A percentile compares a stretch with the other conserved stretches of the same genome.
phyloP scores from a whole-genome alignment of 2,888 invertebrate genomes.

The Oscheius sp. region DNA sequence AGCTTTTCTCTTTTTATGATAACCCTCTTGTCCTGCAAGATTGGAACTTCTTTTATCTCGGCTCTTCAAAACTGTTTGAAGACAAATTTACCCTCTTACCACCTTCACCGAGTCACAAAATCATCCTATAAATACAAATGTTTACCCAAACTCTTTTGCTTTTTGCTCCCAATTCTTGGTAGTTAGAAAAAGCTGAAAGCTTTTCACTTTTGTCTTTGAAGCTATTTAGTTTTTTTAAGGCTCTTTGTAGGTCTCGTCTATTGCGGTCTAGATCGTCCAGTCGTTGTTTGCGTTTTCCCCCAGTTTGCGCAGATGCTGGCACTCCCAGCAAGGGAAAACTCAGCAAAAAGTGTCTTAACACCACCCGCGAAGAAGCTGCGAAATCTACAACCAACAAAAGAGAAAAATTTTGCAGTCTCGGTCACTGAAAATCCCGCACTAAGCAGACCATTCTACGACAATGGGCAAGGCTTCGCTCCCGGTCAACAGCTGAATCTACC shows the following conservation, averaged over 20 bases:
- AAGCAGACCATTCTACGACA: background rate
- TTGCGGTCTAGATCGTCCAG: conserved; percentile 23
- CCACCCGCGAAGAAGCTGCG: background rate
- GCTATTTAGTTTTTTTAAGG: background rate
- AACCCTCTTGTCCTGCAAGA: too few relatives aligned
- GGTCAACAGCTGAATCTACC: background rate
- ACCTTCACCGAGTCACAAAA: too few relatives aligned
- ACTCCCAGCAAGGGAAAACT: conserved; percentile 25
- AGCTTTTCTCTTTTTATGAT: too few relatives aligned
- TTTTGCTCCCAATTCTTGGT: too few relatives aligned
- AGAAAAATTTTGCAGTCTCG: conserved; percentile 17
- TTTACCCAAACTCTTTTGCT: too few relatives aligned
- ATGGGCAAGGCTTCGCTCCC: background rate
- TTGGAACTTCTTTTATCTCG: too few relatives aligned
- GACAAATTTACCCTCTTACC: too few relatives aligned
- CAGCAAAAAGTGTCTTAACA: background rate
- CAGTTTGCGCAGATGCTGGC: conserved; percentile 29
- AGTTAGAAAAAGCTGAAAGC: too few relatives aligned
- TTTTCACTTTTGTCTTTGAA: background rate
- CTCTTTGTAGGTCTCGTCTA: background rate
- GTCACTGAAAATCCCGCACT: conserved; percentile 5
- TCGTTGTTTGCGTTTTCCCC: conserved; percentile 25
- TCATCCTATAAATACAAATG: too few relatives aligned
- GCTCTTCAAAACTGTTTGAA: too few relatives aligned
- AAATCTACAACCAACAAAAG: too few relatives aligned